phyloP scores from a whole-genome alignment of 2,113 vertebrate genomes.

The Centropus unirufus region DNA sequence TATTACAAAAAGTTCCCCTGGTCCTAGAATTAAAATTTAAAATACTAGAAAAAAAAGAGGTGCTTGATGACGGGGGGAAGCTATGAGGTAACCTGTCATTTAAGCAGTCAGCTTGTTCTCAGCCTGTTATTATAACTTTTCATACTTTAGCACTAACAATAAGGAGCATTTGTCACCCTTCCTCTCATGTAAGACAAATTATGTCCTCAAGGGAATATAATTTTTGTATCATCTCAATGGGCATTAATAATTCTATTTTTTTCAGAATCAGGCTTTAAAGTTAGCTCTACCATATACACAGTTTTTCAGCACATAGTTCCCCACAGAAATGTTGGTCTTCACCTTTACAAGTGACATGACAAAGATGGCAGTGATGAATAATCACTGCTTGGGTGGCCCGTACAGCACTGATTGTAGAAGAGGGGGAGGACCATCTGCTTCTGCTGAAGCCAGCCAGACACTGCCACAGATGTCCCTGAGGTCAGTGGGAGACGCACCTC shows the following conservation, averaged over 20 bases:
- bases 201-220: neutral
- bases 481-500: neutral
- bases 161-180: conserved; percentile 6
- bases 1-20: neutral
- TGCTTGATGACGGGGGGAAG: neutral
- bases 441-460: neutral
- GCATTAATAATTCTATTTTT: neutral
- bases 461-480: neutral
- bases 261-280: neutral
- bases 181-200: conserved; percentile 17
- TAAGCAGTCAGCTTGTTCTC: neutral
- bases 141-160: conserved; percentile 1
- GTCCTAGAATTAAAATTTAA: neutral
- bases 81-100: neutral
- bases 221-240: neutral
- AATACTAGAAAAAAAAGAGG: neutral
- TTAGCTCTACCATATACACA: neutral
- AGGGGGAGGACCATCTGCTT: neutral
- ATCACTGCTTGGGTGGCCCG: neutral
- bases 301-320: neutral
- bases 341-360: neutral
- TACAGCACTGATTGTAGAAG: neutral
- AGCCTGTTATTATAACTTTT: neutral
- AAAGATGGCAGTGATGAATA: neutral
- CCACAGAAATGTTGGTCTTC: neutral